A percentile compares a stretch with the other conserved stretches of the same genome.
Evolutionary conservation across 1,140 invertebrate species (phyloP).

Genomic region (Aphelenchoides besseyi): DNA sequence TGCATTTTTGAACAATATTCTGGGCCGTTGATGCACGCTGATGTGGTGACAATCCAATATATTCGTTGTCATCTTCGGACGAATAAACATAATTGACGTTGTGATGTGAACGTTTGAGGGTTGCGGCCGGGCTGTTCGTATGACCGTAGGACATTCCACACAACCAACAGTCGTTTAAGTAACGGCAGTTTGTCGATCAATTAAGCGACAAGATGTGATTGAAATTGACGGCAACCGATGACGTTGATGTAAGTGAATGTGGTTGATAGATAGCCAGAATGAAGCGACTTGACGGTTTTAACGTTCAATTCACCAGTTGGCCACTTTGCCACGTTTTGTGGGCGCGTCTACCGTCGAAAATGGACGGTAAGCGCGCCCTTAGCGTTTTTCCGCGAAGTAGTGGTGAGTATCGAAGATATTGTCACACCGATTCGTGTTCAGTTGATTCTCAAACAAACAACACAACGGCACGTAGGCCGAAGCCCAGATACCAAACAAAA

Average conservation of each 20-base stretch:
- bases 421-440: background rate
- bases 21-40: background rate
- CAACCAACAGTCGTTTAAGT: background rate
- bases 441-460: background rate
- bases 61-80: background rate
- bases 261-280: background rate
- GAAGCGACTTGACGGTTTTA: background rate
- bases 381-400: background rate
- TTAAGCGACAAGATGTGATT: no score
- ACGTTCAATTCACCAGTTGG: background rate
- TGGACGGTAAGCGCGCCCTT: background rate
- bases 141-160: slow-evolving; percentile 3
- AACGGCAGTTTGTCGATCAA: background rate
- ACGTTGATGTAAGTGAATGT: background rate
- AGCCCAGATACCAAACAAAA: background rate
- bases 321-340: background rate
- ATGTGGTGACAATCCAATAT: background rate
- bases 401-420: background rate
- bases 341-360: background rate
- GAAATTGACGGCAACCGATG: background rate
- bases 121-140: background rate
- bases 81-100: background rate
- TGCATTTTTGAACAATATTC: background rate
- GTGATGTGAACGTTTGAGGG: background rate
- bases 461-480: background rate